Percentiles rank a stretch among this genome's conserved stretches.
These are phyloP conservation scores for Tursiops truncatus DNA, from an alignment of 2,113 vertebrate genomes.

Conservation along the genomic window DNA sequence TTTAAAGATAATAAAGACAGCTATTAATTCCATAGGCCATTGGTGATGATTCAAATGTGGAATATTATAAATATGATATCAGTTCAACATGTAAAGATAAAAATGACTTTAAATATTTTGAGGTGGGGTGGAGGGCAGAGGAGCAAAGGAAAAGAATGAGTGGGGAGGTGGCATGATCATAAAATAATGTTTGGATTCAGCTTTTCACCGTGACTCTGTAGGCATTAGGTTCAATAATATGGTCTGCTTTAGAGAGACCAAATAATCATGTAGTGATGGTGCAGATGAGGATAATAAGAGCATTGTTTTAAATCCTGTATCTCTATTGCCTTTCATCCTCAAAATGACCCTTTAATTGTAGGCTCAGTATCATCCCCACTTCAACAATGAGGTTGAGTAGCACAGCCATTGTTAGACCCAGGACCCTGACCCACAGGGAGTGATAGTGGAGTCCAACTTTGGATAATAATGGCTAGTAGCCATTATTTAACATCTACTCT, in stretches of 20 bases:
- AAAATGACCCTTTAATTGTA: not conserved
- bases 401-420: not conserved
- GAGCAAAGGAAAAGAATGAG: not conserved
- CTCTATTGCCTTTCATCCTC: not conserved
- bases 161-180: not conserved
- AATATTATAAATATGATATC: not conserved
- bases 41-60: not conserved
- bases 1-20: slow-evolving; percentile 39
- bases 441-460: not conserved
- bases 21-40: not conserved
- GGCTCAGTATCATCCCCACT: not conserved
- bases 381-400: not conserved
- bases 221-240: not conserved
- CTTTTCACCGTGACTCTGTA: not conserved
- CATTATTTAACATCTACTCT: not conserved
- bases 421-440: not conserved
- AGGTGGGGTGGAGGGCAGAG: not conserved
- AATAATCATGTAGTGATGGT: not conserved
- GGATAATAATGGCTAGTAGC: not conserved
- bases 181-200: not conserved
- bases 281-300: not conserved
- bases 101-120: not conserved
- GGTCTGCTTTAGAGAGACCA: not conserved
- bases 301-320: not conserved
- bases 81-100: not conserved